Base-by-base conservation (phyloP, 2,113 vertebrate genomes). In the Gymnorhina tibicen region DNA sequence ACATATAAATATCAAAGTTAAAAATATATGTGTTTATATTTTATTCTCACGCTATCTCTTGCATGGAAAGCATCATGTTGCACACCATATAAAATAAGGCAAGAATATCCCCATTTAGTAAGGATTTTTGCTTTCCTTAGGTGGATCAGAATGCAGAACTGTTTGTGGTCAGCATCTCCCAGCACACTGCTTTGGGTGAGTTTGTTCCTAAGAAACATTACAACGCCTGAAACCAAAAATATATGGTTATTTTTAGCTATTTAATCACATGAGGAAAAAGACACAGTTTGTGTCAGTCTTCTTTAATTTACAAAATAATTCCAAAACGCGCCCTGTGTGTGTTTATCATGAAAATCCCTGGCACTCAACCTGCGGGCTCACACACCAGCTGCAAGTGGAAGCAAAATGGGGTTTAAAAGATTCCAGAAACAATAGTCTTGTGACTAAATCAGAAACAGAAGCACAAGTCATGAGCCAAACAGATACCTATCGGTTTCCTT, bases 371-470 rank as follows among this genome's bases (percentile, higher is more conserved):
- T 85, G 85, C 13, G 10, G 96, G 92, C 93, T 91, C 91, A 72
- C 96, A 89, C 76, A 88, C 94, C 75, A 97, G 96, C 97, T 97
- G 97, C 97, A 95, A 93, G 96, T 97, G 97, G 97, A 96, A 94
- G 91, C 93, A 97, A 97, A 97, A 96, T 64, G 93, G 97, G 96
- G 94, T 98, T 97, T 79, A 95, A 98, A 98, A 97, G 97, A 98
- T 97, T 97, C 85, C 96, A 98, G 97, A 97, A 98, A 97, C 98
- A 98, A 98, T 97, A 97, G 97, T 95, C 98, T 98, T 97, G 97
- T 97, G 96, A 98, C 97, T 98, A 98, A 98, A 98, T 98, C 96
- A 98, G 97, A 98, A 98, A 98, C 98, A 98, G 97, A 98, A 98
- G 96, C 97, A 97, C 88, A 98, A 98, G 93, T 83, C 96, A 95